Evolutionary conservation across 2,888 invertebrate species (phyloP), one percentile per base, ranked within the genome.

Genomic region (Drosophila eohydei): DNA sequence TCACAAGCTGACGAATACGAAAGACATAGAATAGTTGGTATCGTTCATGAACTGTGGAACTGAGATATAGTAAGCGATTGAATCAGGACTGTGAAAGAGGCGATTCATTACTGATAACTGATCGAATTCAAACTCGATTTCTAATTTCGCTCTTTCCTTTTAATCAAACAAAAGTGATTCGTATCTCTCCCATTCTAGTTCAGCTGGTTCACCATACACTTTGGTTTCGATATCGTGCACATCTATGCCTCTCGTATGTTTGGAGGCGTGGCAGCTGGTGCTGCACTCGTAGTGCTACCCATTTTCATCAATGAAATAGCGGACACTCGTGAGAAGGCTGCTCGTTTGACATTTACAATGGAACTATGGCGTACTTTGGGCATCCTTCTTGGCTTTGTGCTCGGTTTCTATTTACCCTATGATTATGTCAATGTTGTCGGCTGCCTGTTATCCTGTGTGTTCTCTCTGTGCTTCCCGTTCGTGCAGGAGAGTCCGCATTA

Each of bases 401-500:
- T 92, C 5, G 90, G 90, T 11, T 77, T 82, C 16, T 89, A 76
- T 63, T 52, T 89, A 32, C 64, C 71, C 11, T 91, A 92, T 48
- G 71, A 74, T 0, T 75, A 82, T 48, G 78, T 89, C 0, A 81
- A 86, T 34, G 68, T 91, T 5, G 74, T 90, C 8, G 92, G 91
- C 3, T 71, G 88, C 16, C 51, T 78, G 0, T 36, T 88, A 5
- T 88, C 92, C n/a, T 77, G 90, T 9, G 30, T 75, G 0, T 92
- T 92, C 59, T 81, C 84, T 0, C 60, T 92, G 73, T 52, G 67
- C 21, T 92, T 92, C 16, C 91, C 92, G 14, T 92, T 92, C 36
- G 86, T 92, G 4, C 92, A 90, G 59, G 92, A 92, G 73, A 92
- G 90, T 48, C 92, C 92, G 0, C 83, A 89, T 36, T 90, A 84